Evolutionary conservation across 2,888 invertebrate species (phyloP).

Genomic region (Macaria notata): DNA sequence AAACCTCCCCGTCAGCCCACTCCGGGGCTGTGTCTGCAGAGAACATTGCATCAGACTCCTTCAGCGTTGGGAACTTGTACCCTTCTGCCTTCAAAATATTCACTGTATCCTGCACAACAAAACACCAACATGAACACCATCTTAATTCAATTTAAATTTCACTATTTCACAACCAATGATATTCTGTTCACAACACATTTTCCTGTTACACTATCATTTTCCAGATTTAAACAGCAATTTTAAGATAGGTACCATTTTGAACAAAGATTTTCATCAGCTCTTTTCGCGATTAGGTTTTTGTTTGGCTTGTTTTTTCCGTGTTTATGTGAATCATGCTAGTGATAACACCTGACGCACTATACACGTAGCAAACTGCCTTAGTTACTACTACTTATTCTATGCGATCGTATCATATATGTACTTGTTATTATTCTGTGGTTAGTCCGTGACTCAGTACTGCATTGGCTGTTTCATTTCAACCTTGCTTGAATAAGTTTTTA

Average conservation of each 20-base stretch:
- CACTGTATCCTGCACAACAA: constrained; percentile 89
- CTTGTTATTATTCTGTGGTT: constrained; percentile 18
- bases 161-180: constrained; percentile 29
- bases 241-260: constrained; percentile 16
- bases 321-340: constrained; percentile 46
- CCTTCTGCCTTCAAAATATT: constrained; percentile 97
- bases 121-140: constrained; percentile 1
- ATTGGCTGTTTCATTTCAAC: constrained; percentile 16
- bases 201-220: background rate
- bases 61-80: constrained; percentile 92
- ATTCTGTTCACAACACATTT: constrained; percentile 17
- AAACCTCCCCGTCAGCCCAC: constrained; percentile 98
- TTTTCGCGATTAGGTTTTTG: constrained; percentile 13
- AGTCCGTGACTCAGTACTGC: constrained; percentile 22
- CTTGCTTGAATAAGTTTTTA: constrained; percentile 11
- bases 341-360: constrained; percentile 28
- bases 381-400: constrained; percentile 1
- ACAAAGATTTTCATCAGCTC: background rate
- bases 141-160: constrained; percentile 6
- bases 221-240: background rate
- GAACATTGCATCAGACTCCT: constrained; percentile 99
- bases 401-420: background rate
- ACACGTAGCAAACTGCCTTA: constrained; percentile 11
- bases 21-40: constrained; percentile 97
- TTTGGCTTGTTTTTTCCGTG: constrained; percentile 42